Evolutionary conservation across 2,113 vertebrate genomes (phyloP).

Genomic region (Albula glossodonta): DNA sequence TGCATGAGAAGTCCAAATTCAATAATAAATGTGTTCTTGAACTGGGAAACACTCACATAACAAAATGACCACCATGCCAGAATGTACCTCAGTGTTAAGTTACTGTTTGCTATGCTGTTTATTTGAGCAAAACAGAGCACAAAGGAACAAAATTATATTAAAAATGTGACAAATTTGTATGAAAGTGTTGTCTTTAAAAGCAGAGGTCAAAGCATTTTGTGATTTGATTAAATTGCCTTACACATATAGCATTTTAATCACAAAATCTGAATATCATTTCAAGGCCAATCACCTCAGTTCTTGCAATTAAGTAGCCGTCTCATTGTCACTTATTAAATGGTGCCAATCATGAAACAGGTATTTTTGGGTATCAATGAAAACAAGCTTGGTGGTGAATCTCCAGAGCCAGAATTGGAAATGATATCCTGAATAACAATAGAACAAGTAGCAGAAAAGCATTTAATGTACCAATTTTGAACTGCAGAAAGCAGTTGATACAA

Average conservation of each 20-base stretch:
- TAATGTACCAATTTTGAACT: not conserved
- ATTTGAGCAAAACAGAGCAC: too few species aligned
- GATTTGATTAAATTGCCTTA: not conserved
- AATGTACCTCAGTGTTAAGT: too few species aligned
- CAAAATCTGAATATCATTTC: not conserved
- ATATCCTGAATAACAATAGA: not conserved
- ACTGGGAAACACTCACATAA: too few species aligned
- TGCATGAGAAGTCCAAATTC: too few species aligned
- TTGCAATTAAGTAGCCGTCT: not conserved
- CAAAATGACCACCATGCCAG: too few species aligned
- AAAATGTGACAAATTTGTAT: too few species aligned
- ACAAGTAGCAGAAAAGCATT: not conserved
- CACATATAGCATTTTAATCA: not conserved
- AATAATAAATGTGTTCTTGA: too few species aligned
- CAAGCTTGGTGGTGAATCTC: too few species aligned
- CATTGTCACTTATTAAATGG: not conserved
- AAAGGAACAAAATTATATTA: too few species aligned
- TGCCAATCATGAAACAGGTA: not conserved
- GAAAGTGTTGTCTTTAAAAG: not conserved
- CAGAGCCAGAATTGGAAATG: too few species aligned
- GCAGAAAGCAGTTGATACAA: not conserved
- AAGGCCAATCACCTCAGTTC: not conserved
- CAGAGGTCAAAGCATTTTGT: not conserved
- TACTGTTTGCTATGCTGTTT: too few species aligned
- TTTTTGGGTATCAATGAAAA: not conserved